These are phyloP conservation scores for Neria commutata DNA, from an alignment of 2,888 invertebrate genomes.

Conservation along the genomic window DNA sequence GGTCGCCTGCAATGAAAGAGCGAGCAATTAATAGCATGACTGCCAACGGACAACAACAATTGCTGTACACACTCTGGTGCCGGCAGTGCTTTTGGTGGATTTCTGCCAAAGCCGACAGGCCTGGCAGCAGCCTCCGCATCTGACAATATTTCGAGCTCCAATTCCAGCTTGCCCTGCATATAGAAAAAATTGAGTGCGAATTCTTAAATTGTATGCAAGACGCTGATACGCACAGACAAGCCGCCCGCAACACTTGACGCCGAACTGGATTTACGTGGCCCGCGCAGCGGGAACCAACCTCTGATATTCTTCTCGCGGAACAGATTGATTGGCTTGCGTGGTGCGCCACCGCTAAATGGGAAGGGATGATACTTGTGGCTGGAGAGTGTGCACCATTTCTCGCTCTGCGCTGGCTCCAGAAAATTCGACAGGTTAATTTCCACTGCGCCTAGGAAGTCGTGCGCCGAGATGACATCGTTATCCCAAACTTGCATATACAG, in stretches of 20 bases:
- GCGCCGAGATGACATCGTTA: slow-evolving; percentile 74
- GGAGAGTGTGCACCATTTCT: too few relatives aligned
- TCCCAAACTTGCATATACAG: slow-evolving; percentile 85
- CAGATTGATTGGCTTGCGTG: slow-evolving; percentile 64
- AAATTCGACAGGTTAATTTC: slow-evolving; percentile 69
- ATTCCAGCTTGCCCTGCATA: slow-evolving; percentile 72
- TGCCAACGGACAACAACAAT: too few relatives aligned
- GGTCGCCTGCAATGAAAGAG: slow-evolving; percentile 64
- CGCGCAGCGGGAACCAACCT: slow-evolving; percentile 72
- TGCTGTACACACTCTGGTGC: slow-evolving; percentile 66
- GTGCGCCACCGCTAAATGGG: slow-evolving; percentile 7
- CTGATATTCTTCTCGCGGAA: slow-evolving; percentile 67
- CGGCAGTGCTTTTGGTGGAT: slow-evolving; percentile 69
- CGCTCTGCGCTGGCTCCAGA: too few relatives aligned
- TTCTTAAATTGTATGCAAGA: slow-evolving; percentile 29
- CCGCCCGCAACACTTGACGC: slow-evolving; percentile 10
- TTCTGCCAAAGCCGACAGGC: slow-evolving; percentile 72
- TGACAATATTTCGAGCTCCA: slow-evolving; percentile 69
- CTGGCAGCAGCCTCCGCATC: slow-evolving; percentile 66
- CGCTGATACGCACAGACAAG: slow-evolving; percentile 16
- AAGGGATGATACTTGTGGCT: slow-evolving; percentile 6
- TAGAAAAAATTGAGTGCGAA: neutral
- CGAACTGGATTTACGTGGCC: slow-evolving; percentile 11
- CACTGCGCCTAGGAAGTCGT: slow-evolving; percentile 76
- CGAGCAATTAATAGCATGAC: neutral